Percentiles rank a stretch among this genome's conserved stretches.
phyloP scores from a whole-genome alignment of 1,140 invertebrate genomes.

The Penaeus indicus region DNA sequence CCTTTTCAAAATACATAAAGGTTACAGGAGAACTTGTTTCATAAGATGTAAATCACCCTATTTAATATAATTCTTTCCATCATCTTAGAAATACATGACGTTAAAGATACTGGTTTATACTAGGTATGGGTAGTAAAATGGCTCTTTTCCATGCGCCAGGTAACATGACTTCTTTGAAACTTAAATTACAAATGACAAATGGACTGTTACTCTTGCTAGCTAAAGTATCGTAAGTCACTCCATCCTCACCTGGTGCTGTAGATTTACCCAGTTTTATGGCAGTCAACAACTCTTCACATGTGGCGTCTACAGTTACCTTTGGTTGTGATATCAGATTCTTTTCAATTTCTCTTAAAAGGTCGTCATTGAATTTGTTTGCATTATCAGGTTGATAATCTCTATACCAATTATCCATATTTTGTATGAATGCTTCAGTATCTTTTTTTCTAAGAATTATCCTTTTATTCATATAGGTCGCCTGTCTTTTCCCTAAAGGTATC shows the following conservation, averaged over 20 bases:
- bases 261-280: too few species aligned
- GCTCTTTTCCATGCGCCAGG: slow-evolving; percentile 3
- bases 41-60: slow-evolving; percentile 14
- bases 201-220: not conserved
- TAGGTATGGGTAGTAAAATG: not conserved
- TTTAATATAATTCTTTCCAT: slow-evolving; percentile 12
- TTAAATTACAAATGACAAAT: not conserved
- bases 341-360: not conserved
- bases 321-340: too few species aligned
- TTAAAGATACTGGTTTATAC: slow-evolving; percentile 13
- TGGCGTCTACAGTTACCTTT: not conserved
- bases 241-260: not conserved
- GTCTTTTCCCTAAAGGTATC: not conserved
- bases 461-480: not conserved
- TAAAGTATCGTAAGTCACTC: not conserved
- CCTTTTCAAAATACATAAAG: slow-evolving; percentile 22
- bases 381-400: too few species aligned
- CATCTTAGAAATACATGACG: too few species aligned
- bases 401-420: too few species aligned
- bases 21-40: slow-evolving; percentile 15
- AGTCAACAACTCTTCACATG: not conserved
- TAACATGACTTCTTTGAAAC: not conserved
- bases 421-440: not conserved
- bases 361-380: slow-evolving; percentile 1
- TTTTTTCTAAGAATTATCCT: not conserved